Conservation (phyloP, 2,113 vertebrate species). For the Eulemur rufifrons region DNA sequence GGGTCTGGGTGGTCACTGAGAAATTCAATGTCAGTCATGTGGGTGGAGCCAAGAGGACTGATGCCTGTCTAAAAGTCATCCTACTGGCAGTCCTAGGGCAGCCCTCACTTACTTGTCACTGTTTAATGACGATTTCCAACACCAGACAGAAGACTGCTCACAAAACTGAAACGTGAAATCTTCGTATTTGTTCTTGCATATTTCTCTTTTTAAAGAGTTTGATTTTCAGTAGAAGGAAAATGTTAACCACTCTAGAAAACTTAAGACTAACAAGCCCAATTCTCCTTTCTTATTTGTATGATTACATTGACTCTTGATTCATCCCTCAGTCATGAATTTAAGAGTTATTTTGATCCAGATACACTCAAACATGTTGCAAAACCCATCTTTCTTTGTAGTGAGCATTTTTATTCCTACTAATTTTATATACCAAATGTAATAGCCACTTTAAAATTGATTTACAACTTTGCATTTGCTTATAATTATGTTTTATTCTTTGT, state of each 20-base stretch:
- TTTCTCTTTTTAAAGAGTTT: not conserved
- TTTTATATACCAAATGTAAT: not conserved
- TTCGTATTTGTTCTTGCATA: not conserved
- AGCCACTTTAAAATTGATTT: conserved; percentile 20
- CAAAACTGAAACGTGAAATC: not conserved
- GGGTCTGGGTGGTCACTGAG: not conserved
- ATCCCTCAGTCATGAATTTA: not conserved
- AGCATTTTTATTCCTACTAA: not conserved
- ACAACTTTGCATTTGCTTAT: not conserved
- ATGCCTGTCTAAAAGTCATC: not conserved
- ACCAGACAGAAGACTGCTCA: not conserved
- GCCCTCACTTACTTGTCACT: not conserved
- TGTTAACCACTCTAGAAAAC: not conserved
- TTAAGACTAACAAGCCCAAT: not conserved
- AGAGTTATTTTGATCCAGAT: not conserved
- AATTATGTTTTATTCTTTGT: not conserved
- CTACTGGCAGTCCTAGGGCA: not conserved
- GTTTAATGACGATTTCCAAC: not conserved
- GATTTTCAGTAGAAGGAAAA: not conserved
- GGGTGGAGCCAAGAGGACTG: not conserved
- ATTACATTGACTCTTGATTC: not conserved
- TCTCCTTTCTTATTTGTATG: not conserved
- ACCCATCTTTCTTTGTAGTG: not conserved
- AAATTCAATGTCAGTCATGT: not conserved
- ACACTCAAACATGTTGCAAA: not conserved